Conservation (phyloP, 2,797 vertebrate species). For the Ctenopoma kingsleyae region DNA sequence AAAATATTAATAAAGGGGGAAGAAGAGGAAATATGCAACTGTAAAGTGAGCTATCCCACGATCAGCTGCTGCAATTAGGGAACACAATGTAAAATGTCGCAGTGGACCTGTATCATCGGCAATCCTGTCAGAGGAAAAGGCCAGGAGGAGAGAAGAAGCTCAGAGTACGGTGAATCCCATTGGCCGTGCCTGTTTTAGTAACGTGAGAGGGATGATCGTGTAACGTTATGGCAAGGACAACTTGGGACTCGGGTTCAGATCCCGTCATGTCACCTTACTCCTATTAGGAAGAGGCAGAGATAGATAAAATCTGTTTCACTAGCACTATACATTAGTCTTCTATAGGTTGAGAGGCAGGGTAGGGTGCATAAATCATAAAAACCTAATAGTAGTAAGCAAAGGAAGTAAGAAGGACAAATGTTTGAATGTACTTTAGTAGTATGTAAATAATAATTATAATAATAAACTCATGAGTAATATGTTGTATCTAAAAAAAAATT, state of each 20-base stretch:
- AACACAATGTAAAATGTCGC: conserved; percentile 84
- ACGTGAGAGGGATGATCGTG: conserved; percentile 50
- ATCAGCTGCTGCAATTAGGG: conserved; percentile 81
- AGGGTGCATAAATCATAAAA: background rate
- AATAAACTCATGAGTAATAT: background rate
- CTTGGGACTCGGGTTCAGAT: conserved; percentile 49
- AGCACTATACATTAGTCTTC: conserved; percentile 51
- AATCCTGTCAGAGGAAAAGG: conserved; percentile 79
- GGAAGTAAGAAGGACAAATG: background rate
- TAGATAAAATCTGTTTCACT: conserved; percentile 59
- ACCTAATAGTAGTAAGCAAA: background rate
- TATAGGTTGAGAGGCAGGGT: conserved; percentile 32
- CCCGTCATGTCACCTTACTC: conserved; percentile 50
- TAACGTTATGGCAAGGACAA: conserved; percentile 49
- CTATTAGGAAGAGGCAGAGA: conserved; percentile 43
- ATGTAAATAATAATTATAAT: background rate
- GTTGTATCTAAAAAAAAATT: no score
- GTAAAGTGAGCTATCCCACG: conserved; percentile 72
- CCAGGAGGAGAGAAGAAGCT: conserved; percentile 65
- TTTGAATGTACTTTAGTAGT: background rate
- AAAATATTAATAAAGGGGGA: conserved; percentile 29
- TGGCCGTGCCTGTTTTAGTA: conserved; percentile 64
- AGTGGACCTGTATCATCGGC: conserved; percentile 81
- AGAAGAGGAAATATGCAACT: conserved; percentile 69
- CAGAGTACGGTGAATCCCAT: conserved; percentile 61